These are phyloP conservation scores for Phyllotreta striolata DNA, from an alignment of 2,888 invertebrate species.

Conservation along the genomic window DNA sequence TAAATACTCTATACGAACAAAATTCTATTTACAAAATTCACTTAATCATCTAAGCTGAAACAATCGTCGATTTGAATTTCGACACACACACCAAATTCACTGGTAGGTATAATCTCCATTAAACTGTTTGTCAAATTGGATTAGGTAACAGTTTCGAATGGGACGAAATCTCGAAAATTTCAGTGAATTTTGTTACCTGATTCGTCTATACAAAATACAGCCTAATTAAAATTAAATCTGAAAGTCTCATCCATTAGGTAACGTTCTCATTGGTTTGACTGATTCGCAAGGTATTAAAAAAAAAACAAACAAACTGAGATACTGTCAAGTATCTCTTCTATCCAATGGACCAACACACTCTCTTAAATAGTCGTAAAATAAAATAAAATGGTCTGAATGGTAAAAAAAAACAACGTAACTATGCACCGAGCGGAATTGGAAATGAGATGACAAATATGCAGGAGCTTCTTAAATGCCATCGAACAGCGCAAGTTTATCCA, in stretches of 20 bases:
- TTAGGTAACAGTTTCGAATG: no score
- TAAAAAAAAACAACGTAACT: slow-evolving; percentile 28
- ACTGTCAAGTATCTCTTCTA: neutral
- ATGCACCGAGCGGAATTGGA: slow-evolving; percentile 26
- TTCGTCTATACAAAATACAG: neutral
- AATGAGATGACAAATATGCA: slow-evolving; percentile 24
- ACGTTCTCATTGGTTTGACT: neutral
- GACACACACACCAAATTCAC: no score
- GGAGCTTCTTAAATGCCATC: neutral
- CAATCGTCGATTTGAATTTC: no score
- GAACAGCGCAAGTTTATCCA: no score
- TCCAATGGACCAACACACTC: neutral
- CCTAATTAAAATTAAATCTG: no score
- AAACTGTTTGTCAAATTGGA: no score
- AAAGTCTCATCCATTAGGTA: slow-evolving; percentile 6
- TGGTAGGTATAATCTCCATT: no score
- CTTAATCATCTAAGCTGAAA: slow-evolving; percentile 12
- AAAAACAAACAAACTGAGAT: no score
- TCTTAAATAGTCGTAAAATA: slow-evolving; percentile 29
- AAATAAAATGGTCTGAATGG: slow-evolving; percentile 28
- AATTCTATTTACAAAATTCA: slow-evolving; percentile 20
- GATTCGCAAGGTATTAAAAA: no score
- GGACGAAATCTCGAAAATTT: no score
- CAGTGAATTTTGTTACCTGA: neutral
- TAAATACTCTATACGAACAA: slow-evolving; percentile 37